Evolutionary conservation across 2,797 vertebrate species (phyloP).

Genomic region (Gallirallus australis): DNA sequence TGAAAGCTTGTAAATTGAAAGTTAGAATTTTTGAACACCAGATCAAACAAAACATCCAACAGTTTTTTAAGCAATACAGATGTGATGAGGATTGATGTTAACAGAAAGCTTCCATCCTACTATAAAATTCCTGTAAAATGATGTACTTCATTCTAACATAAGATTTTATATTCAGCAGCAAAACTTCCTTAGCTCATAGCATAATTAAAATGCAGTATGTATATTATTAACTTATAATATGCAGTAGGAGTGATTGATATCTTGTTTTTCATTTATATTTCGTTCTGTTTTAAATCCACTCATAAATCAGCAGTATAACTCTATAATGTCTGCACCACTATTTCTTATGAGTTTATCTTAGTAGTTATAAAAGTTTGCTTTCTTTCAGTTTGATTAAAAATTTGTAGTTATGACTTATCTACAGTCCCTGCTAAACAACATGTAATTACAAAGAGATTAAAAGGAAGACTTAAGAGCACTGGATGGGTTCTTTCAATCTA

Average conservation of each 20-base stretch:
- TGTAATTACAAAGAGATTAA: not conserved
- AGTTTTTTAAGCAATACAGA: not conserved
- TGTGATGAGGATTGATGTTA: not conserved
- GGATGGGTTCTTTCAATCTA: not conserved
- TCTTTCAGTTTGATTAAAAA: constrained; percentile 32
- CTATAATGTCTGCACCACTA: not conserved
- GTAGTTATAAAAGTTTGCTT: not conserved
- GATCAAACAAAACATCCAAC: not conserved
- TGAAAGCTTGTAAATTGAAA: not conserved
- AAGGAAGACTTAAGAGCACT: not conserved
- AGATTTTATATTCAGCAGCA: not conserved
- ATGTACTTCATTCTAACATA: not conserved
- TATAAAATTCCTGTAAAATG: not conserved
- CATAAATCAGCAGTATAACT: not conserved
- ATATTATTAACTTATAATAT: constrained; percentile 2
- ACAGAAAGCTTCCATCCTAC: not conserved
- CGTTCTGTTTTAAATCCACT: not conserved
- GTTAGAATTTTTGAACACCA: not conserved
- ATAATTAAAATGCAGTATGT: constrained; percentile 30
- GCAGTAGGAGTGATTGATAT: not conserved
- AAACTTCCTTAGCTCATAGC: not conserved
- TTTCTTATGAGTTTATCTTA: constrained; percentile 4
- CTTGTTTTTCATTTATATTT: not conserved
- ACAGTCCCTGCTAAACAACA: not conserved
- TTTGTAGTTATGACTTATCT: not conserved